phyloP scores from a whole-genome alignment of 1,140 invertebrate species.

The Scaptomyza pallida region DNA sequence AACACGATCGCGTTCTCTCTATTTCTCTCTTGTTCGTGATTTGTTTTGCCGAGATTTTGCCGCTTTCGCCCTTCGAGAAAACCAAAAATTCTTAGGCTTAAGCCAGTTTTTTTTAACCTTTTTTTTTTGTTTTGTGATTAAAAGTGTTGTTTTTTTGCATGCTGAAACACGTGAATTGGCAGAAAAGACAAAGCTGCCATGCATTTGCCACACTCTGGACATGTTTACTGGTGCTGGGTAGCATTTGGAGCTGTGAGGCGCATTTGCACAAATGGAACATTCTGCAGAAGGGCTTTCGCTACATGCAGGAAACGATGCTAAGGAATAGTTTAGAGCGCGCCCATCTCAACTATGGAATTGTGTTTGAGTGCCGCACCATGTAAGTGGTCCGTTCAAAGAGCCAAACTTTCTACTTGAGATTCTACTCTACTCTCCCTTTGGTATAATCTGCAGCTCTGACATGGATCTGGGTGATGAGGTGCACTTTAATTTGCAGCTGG shows the following conservation, averaged over 20 bases:
- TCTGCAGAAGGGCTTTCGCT: slow-evolving; percentile 64
- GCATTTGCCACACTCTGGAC: slow-evolving; percentile 1
- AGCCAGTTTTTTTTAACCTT: slow-evolving; percentile 6
- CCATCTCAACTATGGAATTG: slow-evolving; percentile 72
- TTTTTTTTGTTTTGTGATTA: background rate
- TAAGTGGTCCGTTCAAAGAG: slow-evolving; percentile 32
- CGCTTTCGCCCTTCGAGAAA: slow-evolving; percentile 4
- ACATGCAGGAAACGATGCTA: slow-evolving; percentile 73
- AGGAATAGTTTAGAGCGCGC: slow-evolving; percentile 72
- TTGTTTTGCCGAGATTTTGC: background rate
- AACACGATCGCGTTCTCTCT: background rate
- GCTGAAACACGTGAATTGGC: slow-evolving; percentile 30
- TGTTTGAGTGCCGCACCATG: slow-evolving; percentile 80
- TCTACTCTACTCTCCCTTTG: background rate
- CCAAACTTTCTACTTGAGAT: background rate
- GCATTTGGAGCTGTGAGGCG: slow-evolving; percentile 9
- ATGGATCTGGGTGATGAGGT: slow-evolving; percentile 61
- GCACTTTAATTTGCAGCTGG: slow-evolving; percentile 71
- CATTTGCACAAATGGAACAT: slow-evolving; percentile 62
- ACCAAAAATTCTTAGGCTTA: slow-evolving; percentile 1
- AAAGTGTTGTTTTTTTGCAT: slow-evolving; percentile 30
- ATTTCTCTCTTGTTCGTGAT: background rate
- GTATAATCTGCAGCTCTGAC: slow-evolving; percentile 46
- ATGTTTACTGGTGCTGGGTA: slow-evolving; percentile 33
- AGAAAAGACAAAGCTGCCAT: background rate